phyloP scores from a whole-genome alignment of 2,888 invertebrate species.

The Entomobrya multifasciata region DNA sequence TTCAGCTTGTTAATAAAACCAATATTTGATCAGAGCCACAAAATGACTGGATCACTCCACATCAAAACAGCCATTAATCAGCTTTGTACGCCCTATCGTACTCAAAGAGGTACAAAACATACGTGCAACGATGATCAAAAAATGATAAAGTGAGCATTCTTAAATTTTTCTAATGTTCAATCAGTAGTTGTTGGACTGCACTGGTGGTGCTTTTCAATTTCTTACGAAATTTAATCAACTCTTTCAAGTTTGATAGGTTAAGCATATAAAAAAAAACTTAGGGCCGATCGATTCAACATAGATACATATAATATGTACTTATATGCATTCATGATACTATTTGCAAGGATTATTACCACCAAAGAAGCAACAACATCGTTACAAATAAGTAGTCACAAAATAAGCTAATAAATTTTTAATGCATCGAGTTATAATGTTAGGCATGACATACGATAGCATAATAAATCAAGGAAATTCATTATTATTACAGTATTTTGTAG shows the following conservation, averaged over 20 bases:
- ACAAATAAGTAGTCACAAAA: constrained; percentile 48
- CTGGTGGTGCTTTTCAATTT: constrained; percentile 9
- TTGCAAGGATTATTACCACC: constrained; percentile 5
- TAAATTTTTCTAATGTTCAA: not conserved
- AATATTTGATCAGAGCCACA: constrained; percentile 60
- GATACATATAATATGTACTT: too few species aligned
- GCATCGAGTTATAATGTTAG: constrained; percentile 10
- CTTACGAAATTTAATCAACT: constrained; percentile 21
- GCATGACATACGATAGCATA: constrained; percentile 48
- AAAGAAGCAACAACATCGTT: not conserved
- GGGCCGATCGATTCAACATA: too few species aligned
- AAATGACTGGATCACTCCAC: constrained; percentile 43
- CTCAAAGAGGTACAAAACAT: not conserved
- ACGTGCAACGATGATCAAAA: not conserved
- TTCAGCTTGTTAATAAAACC: constrained; percentile 49
- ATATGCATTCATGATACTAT: not conserved
- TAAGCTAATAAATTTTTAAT: constrained; percentile 14
- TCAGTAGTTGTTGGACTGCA: not conserved
- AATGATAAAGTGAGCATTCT: constrained; percentile 8
- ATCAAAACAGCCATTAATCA: constrained; percentile 49
- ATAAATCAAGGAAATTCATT: constrained; percentile 66
- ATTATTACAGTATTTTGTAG: constrained; percentile 38
- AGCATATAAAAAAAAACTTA: too few species aligned
- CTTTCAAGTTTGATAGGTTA: too few species aligned
- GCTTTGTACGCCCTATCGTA: constrained; percentile 19